Conservation (phyloP, 2,113 vertebrate genomes). For the Dolichotis patagonum region DNA sequence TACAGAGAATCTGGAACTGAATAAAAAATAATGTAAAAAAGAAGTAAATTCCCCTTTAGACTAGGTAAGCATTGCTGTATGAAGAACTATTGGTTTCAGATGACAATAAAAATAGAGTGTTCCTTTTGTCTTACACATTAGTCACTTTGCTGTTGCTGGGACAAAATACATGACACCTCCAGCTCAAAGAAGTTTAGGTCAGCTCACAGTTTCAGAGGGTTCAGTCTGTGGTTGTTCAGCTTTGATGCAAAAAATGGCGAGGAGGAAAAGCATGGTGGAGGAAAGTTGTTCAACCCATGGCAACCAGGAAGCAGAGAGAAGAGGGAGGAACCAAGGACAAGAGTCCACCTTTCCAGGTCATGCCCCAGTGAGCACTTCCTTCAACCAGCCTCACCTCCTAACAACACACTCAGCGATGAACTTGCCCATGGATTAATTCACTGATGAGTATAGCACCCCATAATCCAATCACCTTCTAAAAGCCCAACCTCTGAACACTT, state of each 20-base stretch:
- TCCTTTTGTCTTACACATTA: background rate
- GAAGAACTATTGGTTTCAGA: background rate
- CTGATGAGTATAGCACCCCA: background rate
- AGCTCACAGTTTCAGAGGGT: background rate
- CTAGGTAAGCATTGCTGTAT: background rate
- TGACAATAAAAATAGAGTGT: background rate
- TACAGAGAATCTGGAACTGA: background rate
- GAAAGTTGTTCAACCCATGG: background rate
- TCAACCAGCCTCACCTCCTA: background rate
- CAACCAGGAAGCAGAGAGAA: background rate
- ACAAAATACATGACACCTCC: background rate
- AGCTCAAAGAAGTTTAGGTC: background rate
- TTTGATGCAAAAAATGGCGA: background rate
- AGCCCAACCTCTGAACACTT: background rate
- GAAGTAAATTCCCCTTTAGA: background rate
- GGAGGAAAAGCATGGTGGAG: background rate
- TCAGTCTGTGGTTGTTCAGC: background rate
- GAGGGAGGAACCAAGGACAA: too few species aligned
- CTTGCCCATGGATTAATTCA: background rate
- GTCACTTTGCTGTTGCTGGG: background rate
- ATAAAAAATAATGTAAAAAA: slow-evolving; percentile 4
- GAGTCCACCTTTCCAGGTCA: background rate
- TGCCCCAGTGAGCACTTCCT: background rate
- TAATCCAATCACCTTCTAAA: background rate
- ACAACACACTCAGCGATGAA: background rate